Evolutionary conservation across 1,140 invertebrate genomes (phyloP), one percentile per base, ranked within the genome.

Genomic region (Brachionus asplanchnoidis): DNA sequence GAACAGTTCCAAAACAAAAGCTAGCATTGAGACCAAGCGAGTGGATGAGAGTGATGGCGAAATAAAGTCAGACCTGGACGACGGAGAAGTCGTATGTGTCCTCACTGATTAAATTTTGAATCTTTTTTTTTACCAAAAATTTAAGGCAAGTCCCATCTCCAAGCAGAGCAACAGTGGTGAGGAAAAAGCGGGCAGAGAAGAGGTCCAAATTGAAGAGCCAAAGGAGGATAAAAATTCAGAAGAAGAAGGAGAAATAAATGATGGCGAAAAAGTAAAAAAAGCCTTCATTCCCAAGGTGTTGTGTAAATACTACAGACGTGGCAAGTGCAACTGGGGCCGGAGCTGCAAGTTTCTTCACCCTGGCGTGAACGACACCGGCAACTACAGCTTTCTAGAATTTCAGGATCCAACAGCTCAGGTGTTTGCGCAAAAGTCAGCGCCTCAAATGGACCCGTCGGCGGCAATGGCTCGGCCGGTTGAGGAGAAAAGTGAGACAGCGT

Each of bases 271-370:
- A 26, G 36, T 68, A 17, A 82, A 82, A 65, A 82, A 82, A 70
- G 60, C 82, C 8, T 70, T 68, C 14, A 46, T 46, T 20, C 40
- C 82, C 28, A 84, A 73, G 20, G 40, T 84, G 26, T 60, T 68
- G 12, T 84, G 82, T 28, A 68, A 68, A 70, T 84, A 68, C 70
- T 84, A 68, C 40, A 65, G 44, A 28, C 82, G 60, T 14, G 82
- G 82, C 32, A 68, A 60, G 40, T 84, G 82, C 53, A 68, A 68
- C 65, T 84, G 82, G 82, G 82, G 82, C 7, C 60, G 60, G 17
- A 70, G 23, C 32, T 84, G 82, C 36, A 84, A 84, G 50, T 84
- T 68, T 70, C 42, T 84, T 17, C 82, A 84, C 46, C 82, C 82
- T 2, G 60, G 79, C 6, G 79, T 82, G 9, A 82, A 82, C 36